Evolutionary conservation across 2,797 vertebrate genomes (phyloP).

Genomic region (Acipenser oxyrinchus): DNA sequence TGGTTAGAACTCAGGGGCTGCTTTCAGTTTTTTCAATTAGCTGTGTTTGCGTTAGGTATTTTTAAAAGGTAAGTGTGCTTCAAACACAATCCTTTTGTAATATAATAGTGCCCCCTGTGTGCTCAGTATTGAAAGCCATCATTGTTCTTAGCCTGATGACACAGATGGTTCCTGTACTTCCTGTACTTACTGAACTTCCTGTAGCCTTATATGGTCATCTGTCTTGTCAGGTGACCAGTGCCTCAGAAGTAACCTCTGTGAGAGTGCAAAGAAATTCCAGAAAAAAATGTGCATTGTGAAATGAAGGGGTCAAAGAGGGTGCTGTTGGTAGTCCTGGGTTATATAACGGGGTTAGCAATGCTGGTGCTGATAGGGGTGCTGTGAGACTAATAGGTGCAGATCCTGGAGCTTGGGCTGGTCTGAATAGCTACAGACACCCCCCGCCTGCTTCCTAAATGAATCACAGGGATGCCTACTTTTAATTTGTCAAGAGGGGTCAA

Average conservation of each 20-base stretch:
- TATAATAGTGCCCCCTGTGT: conserved; percentile 1
- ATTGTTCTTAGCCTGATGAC: conserved; percentile 30
- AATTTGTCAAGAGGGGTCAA: conserved; percentile 36
- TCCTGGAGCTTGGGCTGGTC: conserved; percentile 4
- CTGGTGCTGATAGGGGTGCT: conserved; percentile 34
- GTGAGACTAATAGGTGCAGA: conserved; percentile 12
- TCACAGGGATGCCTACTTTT: conserved; percentile 30
- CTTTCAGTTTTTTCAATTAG: too few species aligned
- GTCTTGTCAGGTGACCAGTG: conserved; percentile 67
- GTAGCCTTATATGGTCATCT: conserved; percentile 56
- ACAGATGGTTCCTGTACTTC: conserved; percentile 46
- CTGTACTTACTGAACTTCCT: conserved; percentile 60
- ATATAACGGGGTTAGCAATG: conserved; percentile 44
- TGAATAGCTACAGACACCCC: conserved; percentile 29
- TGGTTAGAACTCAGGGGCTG: too few species aligned
- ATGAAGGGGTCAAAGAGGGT: conserved; percentile 21
- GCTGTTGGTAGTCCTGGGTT: conserved; percentile 43
- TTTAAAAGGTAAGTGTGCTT: too few species aligned
- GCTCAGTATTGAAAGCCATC: conserved; percentile 40
- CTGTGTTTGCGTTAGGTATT: too few species aligned
- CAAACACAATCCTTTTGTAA: too few species aligned
- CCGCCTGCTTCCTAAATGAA: conserved; percentile 31
- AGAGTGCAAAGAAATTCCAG: conserved; percentile 64
- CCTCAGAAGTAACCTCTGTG: conserved; percentile 51
- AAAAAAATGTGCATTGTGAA: conserved; percentile 40